Percentiles rank a stretch among this genome's conserved stretches.
Conservation (phyloP, 2,797 vertebrate species). For the Diceros bicornis region DNA sequence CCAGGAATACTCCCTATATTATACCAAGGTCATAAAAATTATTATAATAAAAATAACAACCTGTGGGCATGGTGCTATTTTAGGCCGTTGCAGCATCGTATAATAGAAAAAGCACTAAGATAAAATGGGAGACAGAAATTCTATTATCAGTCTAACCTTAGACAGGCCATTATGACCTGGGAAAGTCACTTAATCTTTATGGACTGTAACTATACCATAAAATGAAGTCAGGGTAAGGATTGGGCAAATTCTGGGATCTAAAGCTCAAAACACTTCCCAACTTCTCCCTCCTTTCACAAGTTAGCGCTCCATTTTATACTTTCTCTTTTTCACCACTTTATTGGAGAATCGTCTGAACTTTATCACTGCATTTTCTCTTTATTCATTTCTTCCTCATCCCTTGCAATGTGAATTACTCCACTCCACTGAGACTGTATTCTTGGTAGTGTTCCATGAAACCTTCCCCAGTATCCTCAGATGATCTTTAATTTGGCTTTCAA, state of each 20-base stretch:
- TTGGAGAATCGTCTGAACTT: not conserved
- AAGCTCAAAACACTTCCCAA: not conserved
- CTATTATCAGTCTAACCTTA: not conserved
- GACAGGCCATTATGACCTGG: not conserved
- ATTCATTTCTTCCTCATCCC: not conserved
- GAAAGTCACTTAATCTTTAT: conserved; percentile 18
- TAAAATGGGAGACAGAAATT: not conserved
- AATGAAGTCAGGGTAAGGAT: not conserved
- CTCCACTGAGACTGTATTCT: not conserved
- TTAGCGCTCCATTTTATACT: not conserved
- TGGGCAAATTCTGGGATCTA: not conserved
- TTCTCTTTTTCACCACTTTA: not conserved
- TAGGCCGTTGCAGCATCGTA: not conserved
- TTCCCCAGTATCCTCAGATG: not conserved
- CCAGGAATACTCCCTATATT: not conserved
- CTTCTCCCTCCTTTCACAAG: not conserved
- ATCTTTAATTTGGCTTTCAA: not conserved
- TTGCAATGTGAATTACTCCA: not conserved
- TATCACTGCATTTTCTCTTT: not conserved
- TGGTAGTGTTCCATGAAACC: not conserved
- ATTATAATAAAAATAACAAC: not conserved
- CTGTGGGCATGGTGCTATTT: not conserved
- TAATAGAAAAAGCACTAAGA: not conserved
- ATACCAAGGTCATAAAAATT: not conserved
- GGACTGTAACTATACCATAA: not conserved